phyloP scores from a whole-genome alignment of 2,888 invertebrate genomes.

The Serrognathus titanus region DNA sequence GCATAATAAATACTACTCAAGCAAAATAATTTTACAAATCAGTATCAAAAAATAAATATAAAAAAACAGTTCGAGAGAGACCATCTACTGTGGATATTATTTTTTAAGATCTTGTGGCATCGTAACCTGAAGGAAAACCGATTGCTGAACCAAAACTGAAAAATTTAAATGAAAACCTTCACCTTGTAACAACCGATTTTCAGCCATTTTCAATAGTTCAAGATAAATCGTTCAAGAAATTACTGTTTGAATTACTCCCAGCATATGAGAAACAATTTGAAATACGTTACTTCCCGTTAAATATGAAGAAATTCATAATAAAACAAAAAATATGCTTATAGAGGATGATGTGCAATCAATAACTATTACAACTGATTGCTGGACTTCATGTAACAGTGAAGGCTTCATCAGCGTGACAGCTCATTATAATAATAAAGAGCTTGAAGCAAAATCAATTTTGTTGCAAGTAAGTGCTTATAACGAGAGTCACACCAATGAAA shows the following conservation, averaged over 20 bases:
- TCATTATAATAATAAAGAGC: slow-evolving; percentile 30
- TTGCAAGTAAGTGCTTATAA: slow-evolving; percentile 25
- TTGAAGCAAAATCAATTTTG: slow-evolving; percentile 27
- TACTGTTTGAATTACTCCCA: slow-evolving; percentile 20
- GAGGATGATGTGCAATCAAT: slow-evolving; percentile 16
- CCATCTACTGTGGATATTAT: no score
- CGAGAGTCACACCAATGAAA: slow-evolving; percentile 28
- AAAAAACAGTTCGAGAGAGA: no score
- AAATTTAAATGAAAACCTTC: no score
- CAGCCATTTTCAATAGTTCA: slow-evolving; percentile 28
- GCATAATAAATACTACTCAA: no score
- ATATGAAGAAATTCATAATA: slow-evolving; percentile 15
- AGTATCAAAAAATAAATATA: no score
- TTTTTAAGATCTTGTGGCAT: no score
- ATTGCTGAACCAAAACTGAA: no score
- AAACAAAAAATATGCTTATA: neutral
- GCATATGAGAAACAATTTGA: slow-evolving; percentile 23
- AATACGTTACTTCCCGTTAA: slow-evolving; percentile 19
- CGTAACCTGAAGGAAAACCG: no score
- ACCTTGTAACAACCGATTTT: slow-evolving; percentile 10
- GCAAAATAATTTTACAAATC: no score
- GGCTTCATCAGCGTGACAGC: slow-evolving; percentile 30
- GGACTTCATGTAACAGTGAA: slow-evolving; percentile 34
- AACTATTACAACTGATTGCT: slow-evolving; percentile 35
- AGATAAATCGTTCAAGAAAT: slow-evolving; percentile 24